phyloP scores from a whole-genome alignment of 2,113 vertebrate genomes.

The Pluvialis apricaria region DNA sequence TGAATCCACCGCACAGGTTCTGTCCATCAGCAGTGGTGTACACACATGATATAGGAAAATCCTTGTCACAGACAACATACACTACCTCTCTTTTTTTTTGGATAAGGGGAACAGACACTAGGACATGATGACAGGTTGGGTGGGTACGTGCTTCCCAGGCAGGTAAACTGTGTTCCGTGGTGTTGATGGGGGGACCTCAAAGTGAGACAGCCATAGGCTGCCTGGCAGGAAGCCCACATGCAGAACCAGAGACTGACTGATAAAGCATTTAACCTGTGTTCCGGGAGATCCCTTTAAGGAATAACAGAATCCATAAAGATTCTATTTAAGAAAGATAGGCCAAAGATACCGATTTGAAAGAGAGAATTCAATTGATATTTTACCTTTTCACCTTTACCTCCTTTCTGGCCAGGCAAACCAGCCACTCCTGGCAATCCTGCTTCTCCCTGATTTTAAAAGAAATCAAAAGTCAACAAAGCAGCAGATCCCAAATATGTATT shows the following conservation, averaged over 20 bases:
- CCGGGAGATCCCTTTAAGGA: background rate
- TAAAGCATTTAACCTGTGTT: background rate
- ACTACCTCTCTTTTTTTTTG: background rate
- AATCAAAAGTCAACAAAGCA: background rate
- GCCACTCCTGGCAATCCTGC: constrained; percentile 74
- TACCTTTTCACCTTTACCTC: constrained; percentile 84
- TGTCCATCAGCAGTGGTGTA: background rate
- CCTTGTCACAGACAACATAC: background rate
- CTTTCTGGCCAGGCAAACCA: constrained; percentile 81
- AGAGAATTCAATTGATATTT: background rate
- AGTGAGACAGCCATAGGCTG: background rate
- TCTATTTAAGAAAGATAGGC: background rate
- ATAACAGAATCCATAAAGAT: background rate
- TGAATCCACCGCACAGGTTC: background rate
- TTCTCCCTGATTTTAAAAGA: constrained; percentile 79
- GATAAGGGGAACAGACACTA: background rate
- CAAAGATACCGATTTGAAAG: background rate
- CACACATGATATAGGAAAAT: background rate
- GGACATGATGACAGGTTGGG: background rate
- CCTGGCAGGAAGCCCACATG: rapidly evolving
- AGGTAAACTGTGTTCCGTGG: background rate
- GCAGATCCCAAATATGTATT: background rate
- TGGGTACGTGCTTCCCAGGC: background rate
- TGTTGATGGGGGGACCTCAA: background rate
- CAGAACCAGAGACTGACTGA: background rate